Evolutionary conservation across 2,113 vertebrate genomes (phyloP).

Genomic region (Erinaceus europaeus): DNA sequence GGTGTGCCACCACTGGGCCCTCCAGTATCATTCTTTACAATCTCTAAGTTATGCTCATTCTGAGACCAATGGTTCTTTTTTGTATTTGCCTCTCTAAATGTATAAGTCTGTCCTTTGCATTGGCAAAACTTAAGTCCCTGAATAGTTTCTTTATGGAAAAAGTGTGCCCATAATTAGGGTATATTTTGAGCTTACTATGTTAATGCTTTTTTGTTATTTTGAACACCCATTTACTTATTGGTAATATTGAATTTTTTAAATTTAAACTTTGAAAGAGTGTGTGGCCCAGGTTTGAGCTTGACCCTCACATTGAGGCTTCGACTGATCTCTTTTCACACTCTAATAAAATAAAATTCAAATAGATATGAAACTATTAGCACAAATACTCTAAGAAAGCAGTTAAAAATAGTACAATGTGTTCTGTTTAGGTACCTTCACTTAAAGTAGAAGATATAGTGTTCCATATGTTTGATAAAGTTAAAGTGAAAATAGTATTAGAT

Average conservation of each 20-base stretch:
- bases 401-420: constrained; percentile 28
- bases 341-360: neutral
- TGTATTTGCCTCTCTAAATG: too few relatives aligned
- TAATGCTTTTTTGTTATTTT: neutral
- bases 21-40: too few relatives aligned
- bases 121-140: too few relatives aligned
- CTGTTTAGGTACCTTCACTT: constrained; percentile 87
- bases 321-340: too few relatives aligned
- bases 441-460: constrained; percentile 90
- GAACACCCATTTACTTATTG: neutral
- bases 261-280: constrained; percentile 34
- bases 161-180: neutral
- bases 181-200: neutral
- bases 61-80: too few relatives aligned
- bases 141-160: too few relatives aligned
- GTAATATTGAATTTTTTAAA: constrained; percentile 16
- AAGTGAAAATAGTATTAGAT: constrained; percentile 93
- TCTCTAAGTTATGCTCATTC: too few relatives aligned
- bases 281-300: too few relatives aligned
- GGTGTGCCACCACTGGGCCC: too few relatives aligned
- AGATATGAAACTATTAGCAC: neutral
- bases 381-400: neutral
- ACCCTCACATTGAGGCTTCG: too few relatives aligned
- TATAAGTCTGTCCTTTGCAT: too few relatives aligned
- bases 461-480: constrained; percentile 92